phyloP scores from a whole-genome alignment of 2,888 invertebrate genomes.

The Dicycla oo region DNA sequence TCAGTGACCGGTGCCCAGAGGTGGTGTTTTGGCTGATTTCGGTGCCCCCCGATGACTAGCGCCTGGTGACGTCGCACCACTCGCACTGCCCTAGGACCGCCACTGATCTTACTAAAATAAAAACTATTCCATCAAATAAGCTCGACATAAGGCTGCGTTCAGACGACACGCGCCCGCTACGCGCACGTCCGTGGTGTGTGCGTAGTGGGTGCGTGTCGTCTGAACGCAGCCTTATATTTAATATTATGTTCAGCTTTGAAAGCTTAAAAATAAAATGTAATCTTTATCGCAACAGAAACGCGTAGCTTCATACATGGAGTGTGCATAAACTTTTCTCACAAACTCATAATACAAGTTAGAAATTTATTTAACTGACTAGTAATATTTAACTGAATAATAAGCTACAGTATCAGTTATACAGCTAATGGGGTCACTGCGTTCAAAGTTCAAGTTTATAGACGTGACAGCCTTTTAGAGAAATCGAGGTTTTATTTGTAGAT shows the following conservation, averaged over 20 bases:
- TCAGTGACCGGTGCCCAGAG: too few relatives aligned
- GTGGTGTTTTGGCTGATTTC: too few relatives aligned
- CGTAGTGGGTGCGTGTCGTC: too few relatives aligned
- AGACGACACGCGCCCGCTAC: too few relatives aligned
- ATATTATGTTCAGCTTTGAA: neutral
- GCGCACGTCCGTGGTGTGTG: too few relatives aligned
- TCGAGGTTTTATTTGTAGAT: slow-evolving; percentile 60
- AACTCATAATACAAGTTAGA: slow-evolving; percentile 33
- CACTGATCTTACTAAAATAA: neutral
- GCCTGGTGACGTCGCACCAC: too few relatives aligned
- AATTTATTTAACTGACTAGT: slow-evolving; percentile 44
- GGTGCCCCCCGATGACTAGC: too few relatives aligned
- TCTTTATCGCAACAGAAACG: neutral
- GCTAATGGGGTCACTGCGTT: slow-evolving; percentile 63
- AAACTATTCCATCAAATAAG: neutral
- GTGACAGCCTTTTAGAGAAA: slow-evolving; percentile 68
- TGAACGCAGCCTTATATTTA: too few relatives aligned
- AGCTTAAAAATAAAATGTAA: neutral
- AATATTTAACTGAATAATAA: slow-evolving; percentile 55
- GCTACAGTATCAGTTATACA: slow-evolving; percentile 39
- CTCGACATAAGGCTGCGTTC: too few relatives aligned
- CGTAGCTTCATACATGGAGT: slow-evolving; percentile 19
- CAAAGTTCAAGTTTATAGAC: slow-evolving; percentile 72
- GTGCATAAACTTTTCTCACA: slow-evolving; percentile 3
- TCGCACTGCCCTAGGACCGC: too few relatives aligned